A percentile compares a stretch with the other conserved stretches of the same genome.
phyloP scores from a whole-genome alignment of 2,797 vertebrate species.

The Arremon brunneinucha region DNA sequence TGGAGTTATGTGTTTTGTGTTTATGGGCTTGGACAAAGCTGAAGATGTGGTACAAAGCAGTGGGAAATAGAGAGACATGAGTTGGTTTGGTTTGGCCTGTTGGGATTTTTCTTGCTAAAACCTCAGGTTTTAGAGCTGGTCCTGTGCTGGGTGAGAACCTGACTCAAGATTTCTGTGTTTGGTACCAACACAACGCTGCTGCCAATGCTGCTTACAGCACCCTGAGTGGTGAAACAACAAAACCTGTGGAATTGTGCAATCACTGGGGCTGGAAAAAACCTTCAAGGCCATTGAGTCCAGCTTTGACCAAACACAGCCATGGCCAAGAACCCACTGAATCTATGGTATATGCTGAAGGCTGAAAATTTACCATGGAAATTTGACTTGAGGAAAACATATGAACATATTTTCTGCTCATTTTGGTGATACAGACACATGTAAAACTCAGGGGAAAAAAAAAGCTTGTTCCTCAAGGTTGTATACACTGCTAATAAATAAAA shows the following conservation, averaged over 20 bases:
- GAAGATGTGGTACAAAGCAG: neutral
- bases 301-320: neutral
- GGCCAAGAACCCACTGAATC: neutral
- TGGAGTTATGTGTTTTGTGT: neutral
- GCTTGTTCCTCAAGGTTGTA: neutral
- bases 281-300: neutral
- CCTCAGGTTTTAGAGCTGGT: neutral
- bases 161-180: neutral
- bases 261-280: neutral
- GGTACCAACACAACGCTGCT: neutral
- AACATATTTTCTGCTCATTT: neutral
- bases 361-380: neutral
- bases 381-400: neutral
- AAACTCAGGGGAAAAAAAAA: neutral
- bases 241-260: rapidly evolving
- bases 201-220: neutral
- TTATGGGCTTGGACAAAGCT: neutral
- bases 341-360: neutral
- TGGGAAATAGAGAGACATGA: neutral
- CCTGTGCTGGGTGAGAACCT: neutral
- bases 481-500: neutral
- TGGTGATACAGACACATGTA: neutral
- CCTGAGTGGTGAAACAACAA: neutral
- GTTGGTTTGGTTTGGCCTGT: neutral
- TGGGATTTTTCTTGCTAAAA: neutral